Evolutionary conservation across 2,888 invertebrate genomes (phyloP).

Genomic region (Calliscelio sp.): DNA sequence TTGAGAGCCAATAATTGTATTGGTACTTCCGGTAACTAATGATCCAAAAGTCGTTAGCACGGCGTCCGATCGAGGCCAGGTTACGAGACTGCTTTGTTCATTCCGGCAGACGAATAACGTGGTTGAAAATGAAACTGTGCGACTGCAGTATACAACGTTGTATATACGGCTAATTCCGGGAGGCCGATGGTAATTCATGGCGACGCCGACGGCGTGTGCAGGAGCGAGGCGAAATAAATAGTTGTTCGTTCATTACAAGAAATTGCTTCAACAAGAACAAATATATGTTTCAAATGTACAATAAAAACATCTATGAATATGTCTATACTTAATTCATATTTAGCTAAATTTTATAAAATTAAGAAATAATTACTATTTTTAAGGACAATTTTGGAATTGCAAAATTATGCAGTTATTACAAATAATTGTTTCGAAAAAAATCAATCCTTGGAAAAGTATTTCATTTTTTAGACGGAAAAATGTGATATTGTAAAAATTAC

Average conservation of each 20-base stretch:
- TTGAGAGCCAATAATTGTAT: constrained; percentile 85
- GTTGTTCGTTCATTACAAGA: constrained; percentile 66
- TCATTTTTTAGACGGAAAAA: no score
- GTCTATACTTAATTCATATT: not conserved
- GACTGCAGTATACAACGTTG: constrained; percentile 70
- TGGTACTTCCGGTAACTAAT: constrained; percentile 86
- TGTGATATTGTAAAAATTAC: no score
- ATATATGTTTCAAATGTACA: constrained; percentile 52
- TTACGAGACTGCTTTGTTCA: constrained; percentile 73
- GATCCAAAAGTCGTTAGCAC: constrained; percentile 85
- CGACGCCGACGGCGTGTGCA: constrained; percentile 72
- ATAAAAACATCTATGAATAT: constrained; percentile 51
- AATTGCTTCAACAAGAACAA: constrained; percentile 68
- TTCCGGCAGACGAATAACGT: constrained; percentile 74
- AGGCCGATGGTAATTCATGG: constrained; percentile 81
- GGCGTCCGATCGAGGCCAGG: constrained; percentile 77
- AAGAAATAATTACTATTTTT: no score
- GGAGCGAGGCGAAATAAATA: constrained; percentile 72
- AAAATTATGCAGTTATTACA: no score
- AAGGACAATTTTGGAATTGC: no score
- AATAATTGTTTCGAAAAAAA: no score
- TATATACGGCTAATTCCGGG: constrained; percentile 78
- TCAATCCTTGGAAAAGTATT: no score
- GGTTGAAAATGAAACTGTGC: constrained; percentile 81
- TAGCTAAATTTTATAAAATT: no score